These are phyloP conservation scores for Oreocharis arfaki DNA, from an alignment of 2,113 vertebrate genomes.

Conservation along the genomic window DNA sequence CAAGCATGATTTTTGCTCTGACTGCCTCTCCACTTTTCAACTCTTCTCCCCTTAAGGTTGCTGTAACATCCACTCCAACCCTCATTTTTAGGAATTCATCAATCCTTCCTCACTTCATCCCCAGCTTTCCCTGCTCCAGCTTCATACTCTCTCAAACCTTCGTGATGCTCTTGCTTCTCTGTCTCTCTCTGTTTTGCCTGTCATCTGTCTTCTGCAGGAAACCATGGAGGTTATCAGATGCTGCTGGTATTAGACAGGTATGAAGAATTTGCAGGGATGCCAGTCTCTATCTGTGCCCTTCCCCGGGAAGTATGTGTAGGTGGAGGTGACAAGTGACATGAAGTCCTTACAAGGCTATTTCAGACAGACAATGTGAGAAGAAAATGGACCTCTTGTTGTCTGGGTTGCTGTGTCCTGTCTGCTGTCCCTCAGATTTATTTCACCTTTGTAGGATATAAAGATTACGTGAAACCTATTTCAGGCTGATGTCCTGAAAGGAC, in stretches of 20 bases:
- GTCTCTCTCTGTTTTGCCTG: neutral
- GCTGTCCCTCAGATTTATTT: neutral
- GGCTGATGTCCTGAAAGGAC: neutral
- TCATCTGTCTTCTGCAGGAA: neutral
- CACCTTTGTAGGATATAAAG: neutral
- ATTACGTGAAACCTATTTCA: neutral
- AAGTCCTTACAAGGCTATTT: neutral
- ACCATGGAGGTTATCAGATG: neutral
- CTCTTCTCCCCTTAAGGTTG: neutral
- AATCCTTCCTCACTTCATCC: neutral
- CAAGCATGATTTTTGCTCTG: neutral
- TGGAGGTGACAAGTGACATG: neutral
- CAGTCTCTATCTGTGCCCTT: neutral
- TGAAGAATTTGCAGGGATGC: neutral
- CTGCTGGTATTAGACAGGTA: neutral
- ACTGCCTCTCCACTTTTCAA: neutral
- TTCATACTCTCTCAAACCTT: accelerated
- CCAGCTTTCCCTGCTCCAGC: neutral
- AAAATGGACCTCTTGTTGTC: neutral
- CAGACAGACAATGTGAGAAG: neutral
- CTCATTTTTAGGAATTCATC: neutral
- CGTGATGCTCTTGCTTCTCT: neutral
- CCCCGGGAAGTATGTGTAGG: neutral
- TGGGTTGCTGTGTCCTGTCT: neutral
- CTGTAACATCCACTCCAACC: neutral